phyloP scores from a whole-genome alignment of 2,888 invertebrate species.

The Platerodrilus igneus region DNA sequence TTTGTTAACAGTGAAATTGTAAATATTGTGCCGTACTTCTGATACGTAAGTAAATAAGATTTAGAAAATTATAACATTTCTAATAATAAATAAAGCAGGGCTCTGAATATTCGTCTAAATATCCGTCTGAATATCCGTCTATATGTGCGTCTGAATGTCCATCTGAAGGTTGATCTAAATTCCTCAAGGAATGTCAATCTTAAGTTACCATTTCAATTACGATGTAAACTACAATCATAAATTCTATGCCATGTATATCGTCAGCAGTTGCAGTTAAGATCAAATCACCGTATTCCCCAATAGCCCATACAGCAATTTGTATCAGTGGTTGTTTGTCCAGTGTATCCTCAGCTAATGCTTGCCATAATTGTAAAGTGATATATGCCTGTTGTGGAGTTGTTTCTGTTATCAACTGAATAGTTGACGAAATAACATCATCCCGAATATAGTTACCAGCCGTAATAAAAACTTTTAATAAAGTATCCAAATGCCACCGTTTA shows the following conservation, averaged over 20 bases:
- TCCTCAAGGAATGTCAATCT: no score
- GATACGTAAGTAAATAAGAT: no score
- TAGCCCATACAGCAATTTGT: conserved; percentile 96
- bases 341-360: conserved; percentile 63
- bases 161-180: no score
- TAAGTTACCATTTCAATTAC: no score
- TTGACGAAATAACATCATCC: conserved; percentile 95
- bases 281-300: conserved; percentile 96
- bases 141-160: no score
- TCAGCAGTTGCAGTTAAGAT: conserved; percentile 58
- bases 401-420: conserved; percentile 93
- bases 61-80: no score
- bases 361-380: conserved; percentile 85
- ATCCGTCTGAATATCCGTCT: no score
- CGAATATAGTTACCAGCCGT: conserved; percentile 98
- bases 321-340: conserved; percentile 74
- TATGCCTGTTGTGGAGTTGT: conserved; percentile 82
- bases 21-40: no score
- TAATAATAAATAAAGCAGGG: no score
- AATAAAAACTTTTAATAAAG: conserved; percentile 88
- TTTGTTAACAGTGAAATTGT: no score
- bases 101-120: no score
- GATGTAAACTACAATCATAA: no score
- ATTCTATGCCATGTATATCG: conserved; percentile 42
- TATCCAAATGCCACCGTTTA: conserved; percentile 96